Conservation (phyloP, 35 echinoderm and acorn worm species). For the Chiridota heheva region DNA sequence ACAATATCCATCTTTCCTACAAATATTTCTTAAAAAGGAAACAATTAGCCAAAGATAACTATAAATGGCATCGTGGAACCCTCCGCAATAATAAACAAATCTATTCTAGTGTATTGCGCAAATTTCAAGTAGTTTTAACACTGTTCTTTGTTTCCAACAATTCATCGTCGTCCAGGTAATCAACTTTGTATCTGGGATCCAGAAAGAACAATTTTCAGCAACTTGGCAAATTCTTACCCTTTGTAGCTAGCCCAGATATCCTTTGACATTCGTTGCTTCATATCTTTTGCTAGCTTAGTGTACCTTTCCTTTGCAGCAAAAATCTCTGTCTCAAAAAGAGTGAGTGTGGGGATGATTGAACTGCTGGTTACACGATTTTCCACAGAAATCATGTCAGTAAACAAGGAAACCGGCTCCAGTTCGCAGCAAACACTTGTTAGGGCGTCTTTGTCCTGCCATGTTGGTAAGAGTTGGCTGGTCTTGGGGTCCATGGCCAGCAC, state of each 20-base stretch:
- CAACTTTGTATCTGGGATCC: background rate
- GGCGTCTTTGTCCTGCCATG: constrained; percentile 18
- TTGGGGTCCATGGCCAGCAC: background rate
- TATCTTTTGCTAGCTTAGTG: background rate
- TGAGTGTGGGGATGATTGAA: constrained; percentile 1
- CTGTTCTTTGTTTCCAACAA: too few relatives aligned
- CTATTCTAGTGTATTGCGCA: too few relatives aligned
- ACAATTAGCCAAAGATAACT: too few relatives aligned
- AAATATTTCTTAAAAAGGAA: too few relatives aligned
- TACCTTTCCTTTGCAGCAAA: constrained; percentile 4
- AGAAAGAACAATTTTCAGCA: constrained; percentile 3
- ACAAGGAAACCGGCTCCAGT: background rate
- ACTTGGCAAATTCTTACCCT: background rate
- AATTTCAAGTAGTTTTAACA: too few relatives aligned
- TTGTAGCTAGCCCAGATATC: constrained; percentile 12
- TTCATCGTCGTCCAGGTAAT: background rate
- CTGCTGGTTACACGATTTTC: constrained; percentile 15
- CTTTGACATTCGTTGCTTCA: background rate
- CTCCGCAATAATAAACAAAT: too few relatives aligned
- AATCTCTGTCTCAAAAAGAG: constrained; percentile 11
- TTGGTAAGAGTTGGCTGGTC: background rate
- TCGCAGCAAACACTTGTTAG: background rate
- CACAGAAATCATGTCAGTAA: constrained; percentile 22
- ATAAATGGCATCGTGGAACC: too few relatives aligned
- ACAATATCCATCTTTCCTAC: too few relatives aligned